Evolutionary conservation across 2,113 vertebrate genomes (phyloP), one percentile per base, ranked within the genome.

Genomic region (Bujurquina vittata): DNA sequence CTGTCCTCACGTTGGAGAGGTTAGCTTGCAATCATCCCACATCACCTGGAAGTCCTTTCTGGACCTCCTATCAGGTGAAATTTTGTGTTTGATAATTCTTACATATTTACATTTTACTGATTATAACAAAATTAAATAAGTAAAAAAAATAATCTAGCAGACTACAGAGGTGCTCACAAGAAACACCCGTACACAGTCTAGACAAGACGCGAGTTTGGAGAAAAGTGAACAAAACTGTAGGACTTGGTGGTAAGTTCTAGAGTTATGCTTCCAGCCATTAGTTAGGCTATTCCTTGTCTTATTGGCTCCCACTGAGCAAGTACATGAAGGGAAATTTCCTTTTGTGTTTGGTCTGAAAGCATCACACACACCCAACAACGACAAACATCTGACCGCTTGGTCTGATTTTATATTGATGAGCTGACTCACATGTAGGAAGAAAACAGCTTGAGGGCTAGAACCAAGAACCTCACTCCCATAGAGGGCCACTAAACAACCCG

Each of bases 151-250:
- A 12, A 59, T 29, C 26, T 31, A 18, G 14, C 22, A 46, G 63
- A 46, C 10, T 0, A 5, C 17, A 2, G 37, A 26, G 63, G 22
- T 4, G 17, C 26, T 5, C 63, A 46, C 7, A 3, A 20, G n/a
- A 43, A 46, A 23, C 4, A 43, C 17, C 37, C 37, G 46, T 8
- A 46, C 37, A 65, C 10, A 60, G 62, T 46, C 1, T 5, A 3
- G 43, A 22, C 12, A 43, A 5, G 61, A 40, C 9, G 35, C 40
- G 12, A 12, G 60, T 33, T 63, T 63, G 20, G 61, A 63, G 61
- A 1, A 1, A 63, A 37, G 33, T 40, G 11, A 40, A 11, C 11
- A 63, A 35, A 10, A 31, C 15, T 31, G 8, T 18, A 18, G 26
- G 26, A 62, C 61, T 63, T 63, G 11, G 40, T 12, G 37, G 33